phyloP scores from a whole-genome alignment of 2,113 vertebrate genomes.

The Labeo rohita region DNA sequence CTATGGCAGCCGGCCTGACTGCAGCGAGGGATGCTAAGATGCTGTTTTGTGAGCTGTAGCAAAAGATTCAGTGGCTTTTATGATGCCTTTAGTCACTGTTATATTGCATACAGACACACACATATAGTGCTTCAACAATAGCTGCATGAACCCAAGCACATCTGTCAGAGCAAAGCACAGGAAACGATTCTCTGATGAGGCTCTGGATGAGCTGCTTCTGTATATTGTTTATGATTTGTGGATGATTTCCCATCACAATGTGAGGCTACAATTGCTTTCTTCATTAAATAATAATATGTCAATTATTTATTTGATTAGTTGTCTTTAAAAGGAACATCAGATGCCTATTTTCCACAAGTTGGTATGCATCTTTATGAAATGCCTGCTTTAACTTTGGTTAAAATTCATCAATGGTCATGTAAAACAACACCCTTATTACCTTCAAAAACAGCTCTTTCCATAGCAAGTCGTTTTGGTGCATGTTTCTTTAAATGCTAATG shows the following conservation, averaged over 20 bases:
- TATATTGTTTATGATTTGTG: background rate
- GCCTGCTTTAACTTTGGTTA: no score
- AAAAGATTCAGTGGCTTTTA: constrained; percentile 26
- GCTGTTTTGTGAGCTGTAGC: constrained; percentile 4
- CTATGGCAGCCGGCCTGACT: constrained; percentile 9
- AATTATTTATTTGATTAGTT: background rate
- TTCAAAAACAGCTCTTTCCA: no score
- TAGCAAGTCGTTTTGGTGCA: no score
- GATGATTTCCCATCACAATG: background rate
- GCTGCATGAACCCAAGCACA: background rate
- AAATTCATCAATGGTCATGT: no score
- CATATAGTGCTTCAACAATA: background rate
- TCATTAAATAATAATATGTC: background rate
- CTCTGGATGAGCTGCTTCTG: background rate
- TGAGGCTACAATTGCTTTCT: background rate
- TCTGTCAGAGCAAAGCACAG: background rate
- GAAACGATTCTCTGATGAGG: background rate
- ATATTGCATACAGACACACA: background rate
- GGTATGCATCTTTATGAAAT: no score
- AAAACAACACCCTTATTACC: no score
- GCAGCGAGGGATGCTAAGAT: constrained; percentile 25
- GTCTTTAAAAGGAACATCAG: background rate
- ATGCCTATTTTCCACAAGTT: no score
- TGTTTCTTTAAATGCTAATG: no score
- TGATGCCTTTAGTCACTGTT: background rate